Evolutionary conservation across 1,140 invertebrate species (phyloP).

Genomic region (Pseudachorutes palmiensis): DNA sequence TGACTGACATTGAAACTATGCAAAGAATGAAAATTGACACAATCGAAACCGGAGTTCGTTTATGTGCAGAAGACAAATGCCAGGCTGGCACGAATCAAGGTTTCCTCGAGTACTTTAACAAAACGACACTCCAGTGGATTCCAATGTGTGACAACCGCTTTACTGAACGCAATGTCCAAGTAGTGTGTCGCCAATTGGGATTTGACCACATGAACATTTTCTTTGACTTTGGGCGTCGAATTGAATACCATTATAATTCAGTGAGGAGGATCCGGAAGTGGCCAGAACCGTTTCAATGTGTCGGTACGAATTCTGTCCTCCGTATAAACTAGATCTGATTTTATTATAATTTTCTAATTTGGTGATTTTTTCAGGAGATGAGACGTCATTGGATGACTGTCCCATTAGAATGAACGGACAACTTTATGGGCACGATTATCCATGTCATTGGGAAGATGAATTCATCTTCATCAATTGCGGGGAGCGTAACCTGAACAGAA

Average conservation of each 20-base stretch:
- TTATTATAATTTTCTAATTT: too few species aligned
- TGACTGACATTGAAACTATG: conserved; percentile 22
- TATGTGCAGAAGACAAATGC: conserved; percentile 42
- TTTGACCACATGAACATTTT: conserved; percentile 80
- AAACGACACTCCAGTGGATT: conserved; percentile 89
- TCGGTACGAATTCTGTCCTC: conserved; percentile 50
- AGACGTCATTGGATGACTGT: conserved; percentile 74
- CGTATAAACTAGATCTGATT: too few species aligned
- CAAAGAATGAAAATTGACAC: conserved; percentile 16
- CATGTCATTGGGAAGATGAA: conserved; percentile 76
- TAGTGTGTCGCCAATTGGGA: conserved; percentile 90
- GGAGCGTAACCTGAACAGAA: conserved; percentile 58
- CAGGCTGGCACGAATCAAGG: conserved; percentile 44
- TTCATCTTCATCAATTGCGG: conserved; percentile 94
- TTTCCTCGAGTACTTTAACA: conserved; percentile 92
- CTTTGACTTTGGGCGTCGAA: conserved; percentile 66
- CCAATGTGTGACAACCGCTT: conserved; percentile 93
- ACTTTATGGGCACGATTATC: conserved; percentile 70
- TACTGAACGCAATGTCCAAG: conserved; percentile 86
- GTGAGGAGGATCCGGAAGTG: conserved; percentile 80
- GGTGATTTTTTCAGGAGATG: too few species aligned
- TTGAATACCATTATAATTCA: conserved; percentile 76
- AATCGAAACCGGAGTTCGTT: conserved; percentile 34
- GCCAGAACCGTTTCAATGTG: conserved; percentile 79
- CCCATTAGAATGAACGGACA: conserved; percentile 80